These are phyloP conservation scores for Austrofundulus limnaeus DNA, from an alignment of 2,113 vertebrate genomes.

Conservation along the genomic window DNA sequence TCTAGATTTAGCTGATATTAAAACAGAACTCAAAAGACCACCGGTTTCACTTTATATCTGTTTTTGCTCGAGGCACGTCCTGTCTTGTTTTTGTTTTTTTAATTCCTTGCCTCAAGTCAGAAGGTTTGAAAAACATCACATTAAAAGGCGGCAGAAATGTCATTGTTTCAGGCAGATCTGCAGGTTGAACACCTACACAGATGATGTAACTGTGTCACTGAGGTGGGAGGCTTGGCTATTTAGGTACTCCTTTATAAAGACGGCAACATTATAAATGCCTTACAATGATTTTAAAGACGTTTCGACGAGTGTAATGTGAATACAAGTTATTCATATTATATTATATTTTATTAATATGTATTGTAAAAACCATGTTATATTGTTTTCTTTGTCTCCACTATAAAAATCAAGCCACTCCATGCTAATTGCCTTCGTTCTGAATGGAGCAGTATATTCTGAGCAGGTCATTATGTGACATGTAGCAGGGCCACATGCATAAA, in stretches of 20 bases:
- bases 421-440: slow-evolving; percentile 37
- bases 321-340: slow-evolving; percentile 8
- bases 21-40: slow-evolving; percentile 9
- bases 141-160: slow-evolving; percentile 26
- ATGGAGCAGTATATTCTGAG: slow-evolving; percentile 22
- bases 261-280: slow-evolving; percentile 30
- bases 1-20: background rate
- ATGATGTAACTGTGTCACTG: slow-evolving; percentile 57
- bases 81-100: slow-evolving; percentile 35
- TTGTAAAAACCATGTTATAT: slow-evolving; percentile 11
- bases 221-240: slow-evolving; percentile 49
- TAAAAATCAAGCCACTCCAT: slow-evolving; percentile 25
- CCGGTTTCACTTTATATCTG: slow-evolving; percentile 3
- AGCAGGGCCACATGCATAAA: slow-evolving; percentile 35
- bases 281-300: slow-evolving; percentile 16
- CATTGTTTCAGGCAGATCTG: slow-evolving; percentile 47
- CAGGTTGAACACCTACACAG: slow-evolving; percentile 56
- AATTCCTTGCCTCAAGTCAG: slow-evolving; percentile 11
- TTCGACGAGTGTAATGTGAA: slow-evolving; percentile 1
- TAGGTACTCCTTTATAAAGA: slow-evolving; percentile 36
- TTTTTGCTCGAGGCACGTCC: slow-evolving; percentile 25
- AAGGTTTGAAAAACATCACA: slow-evolving; percentile 34
- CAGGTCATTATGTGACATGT: slow-evolving; percentile 29
- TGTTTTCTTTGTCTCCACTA: slow-evolving; percentile 8
- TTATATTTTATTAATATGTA: too few species aligned